Base-by-base conservation (phyloP, 1,140 invertebrate genomes). In the Drosophila nigromelanica region DNA sequence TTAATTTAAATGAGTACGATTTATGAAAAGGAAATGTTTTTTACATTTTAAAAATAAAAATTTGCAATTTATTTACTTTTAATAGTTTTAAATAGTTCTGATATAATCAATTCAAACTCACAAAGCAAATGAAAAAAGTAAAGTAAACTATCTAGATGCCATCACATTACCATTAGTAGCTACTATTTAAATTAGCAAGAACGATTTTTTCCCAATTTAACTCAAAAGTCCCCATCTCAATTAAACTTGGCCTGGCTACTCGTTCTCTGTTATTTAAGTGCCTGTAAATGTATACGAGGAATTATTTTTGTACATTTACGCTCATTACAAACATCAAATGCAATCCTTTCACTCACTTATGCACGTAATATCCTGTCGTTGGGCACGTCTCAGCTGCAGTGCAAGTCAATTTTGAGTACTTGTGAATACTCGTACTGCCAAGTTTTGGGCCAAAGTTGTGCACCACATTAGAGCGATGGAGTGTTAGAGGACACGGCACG, bases 301-400 rank as follows among this genome's bases (percentile, higher is more conserved):
- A 56, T 24, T 60, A 50, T 48, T 58, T 56, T 39, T 40, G 27
- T 27, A n/a, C 21, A 39, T 12, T 15, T 58, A 39, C 10, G 63
- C 52, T 39, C 43, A 56, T 48, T 58, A 56, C 10, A 39, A 27
- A 24, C 45, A 51, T 11, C 60, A 62, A 45, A 42, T 45, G 45
- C 5, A 37, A 33, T 37, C 43, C n/a, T 48, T 61, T 33, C 68
- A 61, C 50, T 74, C 64, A 74, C 79, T 82, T 78, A 74, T 78
- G 71, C 50, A 75, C 63, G 58, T 82, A 78, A 78, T 82, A 82
- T 82, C 75, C 71, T 78, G 71, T 56, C 72, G 47, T 77, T 68
- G 55, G 50, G 66, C 80, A 82, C 80, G 79, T 82, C 40, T 69
- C 56, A 61, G 66, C 66, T 69, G 66, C 62, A 70, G 45, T 45